Evolutionary conservation across 2,797 vertebrate genomes (phyloP), one percentile per base, ranked within the genome.

Genomic region (Tauraco hartlaubi): DNA sequence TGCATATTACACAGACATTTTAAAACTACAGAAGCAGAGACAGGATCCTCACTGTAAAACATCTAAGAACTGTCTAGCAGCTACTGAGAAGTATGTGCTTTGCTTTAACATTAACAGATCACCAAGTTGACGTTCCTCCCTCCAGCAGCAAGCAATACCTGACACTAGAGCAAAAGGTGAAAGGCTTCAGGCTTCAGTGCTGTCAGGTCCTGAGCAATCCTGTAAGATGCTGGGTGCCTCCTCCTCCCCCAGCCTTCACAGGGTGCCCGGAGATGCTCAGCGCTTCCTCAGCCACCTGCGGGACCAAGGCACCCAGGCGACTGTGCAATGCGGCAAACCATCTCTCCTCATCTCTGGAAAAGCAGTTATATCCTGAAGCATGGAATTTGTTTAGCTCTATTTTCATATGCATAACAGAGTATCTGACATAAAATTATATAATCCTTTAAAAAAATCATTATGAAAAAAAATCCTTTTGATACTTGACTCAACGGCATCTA

Each of bases 361-460:
- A 88, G 51, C 56, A 62, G 61, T 51, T 74, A 26, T 28, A 78
- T 28, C 68, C 85, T 0, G 1, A 90, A 94, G 86, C 54, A 72
- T 37, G 54, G 62, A 46, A 85, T 58, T 88, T 93, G 41, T 49
- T 95, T 68, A 64, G 72, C 54, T 89, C 72, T 78, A 12, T 77
- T 96, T 94, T 92, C 84, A 75, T 43, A 61, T 7, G 37, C 31
- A 31, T 59, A 94, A 71, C 18, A n/a, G 21, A 66, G 29, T 79
- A 91, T 71, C 71, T 89, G 75, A 89, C 74, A 87, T 55, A 92
- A 83, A 95, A 91, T 94, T 89, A 94, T 5, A 75, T 91, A 89
- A 92, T 55, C 52, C 25, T 35, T 35, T 11, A 48, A 84, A 73
- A 84, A 43, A 76, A 41, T 75, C 59, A 90, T 23, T 17, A 54